Evolutionary conservation across 2,113 vertebrate species (phyloP).

Genomic region (Potamarius usumacintae): DNA sequence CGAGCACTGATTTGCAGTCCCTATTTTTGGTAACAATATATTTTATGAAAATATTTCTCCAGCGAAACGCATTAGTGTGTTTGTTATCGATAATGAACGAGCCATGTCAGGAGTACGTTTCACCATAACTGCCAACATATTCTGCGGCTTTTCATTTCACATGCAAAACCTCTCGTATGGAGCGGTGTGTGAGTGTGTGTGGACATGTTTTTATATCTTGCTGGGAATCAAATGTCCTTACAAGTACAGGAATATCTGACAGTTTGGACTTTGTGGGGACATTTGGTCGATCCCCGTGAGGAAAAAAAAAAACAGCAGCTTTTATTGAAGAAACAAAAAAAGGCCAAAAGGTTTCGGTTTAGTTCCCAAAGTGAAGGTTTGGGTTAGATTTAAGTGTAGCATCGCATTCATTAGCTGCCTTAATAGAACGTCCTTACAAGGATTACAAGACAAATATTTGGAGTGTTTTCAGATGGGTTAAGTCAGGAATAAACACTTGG

Average conservation of each 20-base stretch:
- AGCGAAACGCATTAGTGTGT: conserved; percentile 44
- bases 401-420: background rate
- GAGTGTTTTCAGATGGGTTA: background rate
- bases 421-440: background rate
- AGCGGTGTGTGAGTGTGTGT: background rate
- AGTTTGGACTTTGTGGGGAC: background rate
- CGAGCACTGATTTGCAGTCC: background rate
- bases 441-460: background rate
- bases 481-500: background rate
- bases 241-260: background rate
- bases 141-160: conserved; percentile 42
- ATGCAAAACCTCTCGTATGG: background rate
- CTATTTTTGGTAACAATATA: conserved; percentile 54
- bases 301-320: too few relatives aligned
- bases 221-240: background rate
- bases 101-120: conserved; percentile 48
- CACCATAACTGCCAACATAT: conserved; percentile 25
- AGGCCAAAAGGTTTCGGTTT: background rate
- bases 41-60: conserved; percentile 55
- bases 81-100: conserved; percentile 54
- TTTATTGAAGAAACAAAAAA: too few relatives aligned
- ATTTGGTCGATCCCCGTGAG: background rate
- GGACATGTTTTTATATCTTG: background rate
- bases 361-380: background rate
- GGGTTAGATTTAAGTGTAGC: background rate